Evolutionary conservation across 2,797 vertebrate genomes (phyloP), one percentile per base, ranked within the genome.

Genomic region (Lithobates sylvaticus): DNA sequence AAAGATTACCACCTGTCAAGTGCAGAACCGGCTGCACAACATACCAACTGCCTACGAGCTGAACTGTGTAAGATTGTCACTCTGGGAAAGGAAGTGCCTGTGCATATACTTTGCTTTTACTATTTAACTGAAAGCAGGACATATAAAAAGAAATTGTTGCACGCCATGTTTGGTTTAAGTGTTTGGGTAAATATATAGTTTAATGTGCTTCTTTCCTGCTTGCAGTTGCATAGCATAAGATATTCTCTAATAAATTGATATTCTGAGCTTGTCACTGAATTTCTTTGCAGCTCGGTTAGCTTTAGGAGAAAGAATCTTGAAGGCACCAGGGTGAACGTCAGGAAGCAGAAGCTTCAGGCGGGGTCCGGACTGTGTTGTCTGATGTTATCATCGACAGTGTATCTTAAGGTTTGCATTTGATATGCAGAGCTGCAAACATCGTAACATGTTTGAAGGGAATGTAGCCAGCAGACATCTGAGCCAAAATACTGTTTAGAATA

Each of bases 311-410:
- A 76, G 42, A 61, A 75, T 81, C 39, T 75, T 36, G 15, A 74
- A 85, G 77, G 36, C 58, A 80, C 29, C 34, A 42, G 77, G 32
- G 54, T 80, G 76, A 80, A 75, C 70, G 39, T 79, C 70, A 69
- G 70, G 32, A 74, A 85, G 71, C 54, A 85, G 18, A 68, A 73
- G 69, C 84, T 85, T 58, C 69, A 85, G 77, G 78, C 77, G 75
- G 84, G 77, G 77, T 85, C 84, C 50, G 70, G 58, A 68, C 76
- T 78, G 54, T 79, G 76, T 79, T 85, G 76, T 73, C 76, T 85
- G 76, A 85, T 79, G 36, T 64, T 80, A 79, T 78, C 76, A 67
- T 32, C 58, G 34, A 54, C 39, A 50, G 54, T 68, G 76, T 36
- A 79, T 79, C 76, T 67, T 79, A 85, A 42, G 83, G 74, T 58